Percentiles rank a stretch among this genome's conserved stretches.
Conservation (phyloP, 2,888 invertebrate species). For the Euzetes globulus region DNA sequence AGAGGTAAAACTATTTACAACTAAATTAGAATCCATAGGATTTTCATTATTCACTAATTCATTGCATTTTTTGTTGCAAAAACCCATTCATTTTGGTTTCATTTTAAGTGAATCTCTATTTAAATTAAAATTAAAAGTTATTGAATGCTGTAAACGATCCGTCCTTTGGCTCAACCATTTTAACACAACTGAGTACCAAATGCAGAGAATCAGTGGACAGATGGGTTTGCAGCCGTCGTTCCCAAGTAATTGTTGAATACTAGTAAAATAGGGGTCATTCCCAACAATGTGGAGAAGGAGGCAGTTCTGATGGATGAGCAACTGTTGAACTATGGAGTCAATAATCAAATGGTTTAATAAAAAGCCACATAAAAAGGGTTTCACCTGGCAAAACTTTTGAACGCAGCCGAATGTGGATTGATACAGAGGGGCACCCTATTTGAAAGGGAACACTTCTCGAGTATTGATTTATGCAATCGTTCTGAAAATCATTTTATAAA, state of each 20-base stretch:
- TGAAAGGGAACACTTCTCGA: constrained; percentile 80
- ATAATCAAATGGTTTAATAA: constrained; percentile 6
- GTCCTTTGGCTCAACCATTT: too few relatives aligned
- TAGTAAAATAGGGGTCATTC: constrained; percentile 58
- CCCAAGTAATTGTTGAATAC: neutral
- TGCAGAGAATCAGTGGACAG: neutral
- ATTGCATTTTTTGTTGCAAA: constrained; percentile 5
- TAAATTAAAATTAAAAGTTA: neutral
- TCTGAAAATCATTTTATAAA: constrained; percentile 63
- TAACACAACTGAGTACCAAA: too few relatives aligned
- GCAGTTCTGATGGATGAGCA: constrained; percentile 94
- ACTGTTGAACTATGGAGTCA: constrained; percentile 71
- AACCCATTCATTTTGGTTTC: neutral
- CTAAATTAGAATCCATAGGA: constrained; percentile 7
- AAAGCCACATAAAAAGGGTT: neutral
- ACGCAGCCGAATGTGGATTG: constrained; percentile 98
- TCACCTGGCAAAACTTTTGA: constrained; percentile 98
- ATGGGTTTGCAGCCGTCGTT: neutral
- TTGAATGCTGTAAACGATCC: too few relatives aligned
- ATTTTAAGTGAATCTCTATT: neutral
- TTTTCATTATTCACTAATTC: neutral
- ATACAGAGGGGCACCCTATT: constrained; percentile 96
- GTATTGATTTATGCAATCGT: constrained; percentile 98
- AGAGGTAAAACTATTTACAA: neutral
- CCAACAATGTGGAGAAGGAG: constrained; percentile 97